phyloP scores from a whole-genome alignment of 1,140 invertebrate genomes.

The Sycophila sp. region DNA sequence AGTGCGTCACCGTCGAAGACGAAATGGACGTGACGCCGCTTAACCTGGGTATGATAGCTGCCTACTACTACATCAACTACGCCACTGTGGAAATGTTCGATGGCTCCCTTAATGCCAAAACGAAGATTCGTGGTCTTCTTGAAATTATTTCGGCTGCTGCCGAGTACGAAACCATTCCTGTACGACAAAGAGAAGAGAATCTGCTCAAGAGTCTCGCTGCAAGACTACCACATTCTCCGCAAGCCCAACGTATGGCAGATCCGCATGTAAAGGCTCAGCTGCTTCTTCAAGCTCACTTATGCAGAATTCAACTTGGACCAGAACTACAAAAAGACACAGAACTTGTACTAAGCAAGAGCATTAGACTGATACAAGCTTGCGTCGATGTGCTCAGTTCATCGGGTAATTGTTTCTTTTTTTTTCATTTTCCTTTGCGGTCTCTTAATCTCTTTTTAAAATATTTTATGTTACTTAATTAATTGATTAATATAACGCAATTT shows the following conservation, averaged over 20 bases:
- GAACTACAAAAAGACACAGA: conserved; percentile 98
- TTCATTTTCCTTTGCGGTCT: neutral
- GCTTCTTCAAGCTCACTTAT: conserved; percentile 94
- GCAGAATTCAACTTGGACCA: conserved; percentile 90
- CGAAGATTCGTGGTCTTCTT: conserved; percentile 94
- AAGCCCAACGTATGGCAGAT: conserved; percentile 86
- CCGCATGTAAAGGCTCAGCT: conserved; percentile 98
- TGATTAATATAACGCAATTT: neutral
- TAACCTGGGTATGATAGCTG: conserved; percentile 99
- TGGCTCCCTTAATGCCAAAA: conserved; percentile 95
- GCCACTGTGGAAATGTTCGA: conserved; percentile 99
- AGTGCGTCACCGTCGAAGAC: conserved; percentile 98
- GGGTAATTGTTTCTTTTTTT: conserved; percentile 15
- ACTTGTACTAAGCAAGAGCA: conserved; percentile 86
- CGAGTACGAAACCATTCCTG: conserved; percentile 94
- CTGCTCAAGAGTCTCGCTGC: conserved; percentile 84
- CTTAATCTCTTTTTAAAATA: neutral
- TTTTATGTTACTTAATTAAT: neutral
- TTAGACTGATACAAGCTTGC: conserved; percentile 95
- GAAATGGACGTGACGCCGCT: conserved; percentile 96
- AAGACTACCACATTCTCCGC: conserved; percentile 77
- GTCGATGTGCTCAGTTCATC: conserved; percentile 98
- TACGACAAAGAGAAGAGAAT: conserved; percentile 94
- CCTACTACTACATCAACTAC: conserved; percentile 99
- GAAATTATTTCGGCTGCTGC: conserved; percentile 98